These are phyloP conservation scores for Lochmaea crataegi DNA, from an alignment of 2,888 invertebrate genomes.

Conservation along the genomic window DNA sequence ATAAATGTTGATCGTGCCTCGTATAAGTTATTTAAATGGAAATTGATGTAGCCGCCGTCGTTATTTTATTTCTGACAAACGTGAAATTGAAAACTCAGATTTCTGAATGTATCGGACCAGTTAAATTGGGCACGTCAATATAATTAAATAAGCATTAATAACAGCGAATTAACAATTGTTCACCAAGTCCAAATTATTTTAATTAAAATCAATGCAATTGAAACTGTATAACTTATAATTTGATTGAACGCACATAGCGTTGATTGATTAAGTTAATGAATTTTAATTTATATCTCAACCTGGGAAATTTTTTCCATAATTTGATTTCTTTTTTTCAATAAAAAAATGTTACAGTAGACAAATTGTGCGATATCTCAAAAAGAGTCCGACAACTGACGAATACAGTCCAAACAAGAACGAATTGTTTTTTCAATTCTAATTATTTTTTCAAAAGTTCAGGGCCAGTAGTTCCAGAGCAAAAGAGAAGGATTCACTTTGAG, in stretches of 20 bases:
- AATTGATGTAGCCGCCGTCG: not conserved
- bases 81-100: not conserved
- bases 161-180: slow-evolving; percentile 3
- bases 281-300: not conserved
- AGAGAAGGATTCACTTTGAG: too few species aligned
- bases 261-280: not conserved
- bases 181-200: slow-evolving; percentile 4
- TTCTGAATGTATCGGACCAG: not conserved
- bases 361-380: not conserved
- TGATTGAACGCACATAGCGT: not conserved
- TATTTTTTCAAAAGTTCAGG: too few species aligned
- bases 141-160: slow-evolving; percentile 19
- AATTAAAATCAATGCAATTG: slow-evolving; percentile 9
- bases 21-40: not conserved
- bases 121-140: slow-evolving; percentile 3
- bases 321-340: not conserved
- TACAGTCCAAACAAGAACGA: too few species aligned
- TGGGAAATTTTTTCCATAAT: not conserved
- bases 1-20: not conserved
- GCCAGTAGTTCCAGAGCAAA: too few species aligned
- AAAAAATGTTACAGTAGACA: not conserved
- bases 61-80: not conserved
- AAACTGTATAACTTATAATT: slow-evolving; percentile 6
- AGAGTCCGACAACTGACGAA: too few species aligned
- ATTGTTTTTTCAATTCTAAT: too few species aligned